Evolutionary conservation across 2,113 vertebrate genomes (phyloP).

Genomic region (Crotalus viridis): DNA sequence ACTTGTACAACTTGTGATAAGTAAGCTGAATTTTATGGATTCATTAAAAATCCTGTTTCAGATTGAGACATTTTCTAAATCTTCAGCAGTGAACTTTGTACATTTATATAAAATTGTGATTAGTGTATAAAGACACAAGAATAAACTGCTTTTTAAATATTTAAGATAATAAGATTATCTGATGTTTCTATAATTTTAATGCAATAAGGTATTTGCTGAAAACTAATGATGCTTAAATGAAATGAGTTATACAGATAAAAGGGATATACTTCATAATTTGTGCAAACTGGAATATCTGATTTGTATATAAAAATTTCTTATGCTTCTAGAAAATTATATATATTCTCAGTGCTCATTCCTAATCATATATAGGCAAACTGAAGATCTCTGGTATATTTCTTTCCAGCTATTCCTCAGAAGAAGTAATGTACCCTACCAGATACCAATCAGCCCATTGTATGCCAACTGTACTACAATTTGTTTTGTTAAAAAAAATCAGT

Average conservation of each 20-base stretch:
- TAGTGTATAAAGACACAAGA: not conserved
- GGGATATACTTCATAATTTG: not conserved
- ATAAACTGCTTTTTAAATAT: not conserved
- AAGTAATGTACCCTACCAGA: not conserved
- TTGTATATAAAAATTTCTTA: not conserved
- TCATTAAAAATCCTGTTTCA: not conserved
- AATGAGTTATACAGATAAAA: not conserved
- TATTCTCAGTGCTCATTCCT: not conserved
- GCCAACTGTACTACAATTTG: not conserved
- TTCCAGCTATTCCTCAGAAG: not conserved
- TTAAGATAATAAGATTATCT: not conserved
- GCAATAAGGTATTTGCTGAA: not conserved
- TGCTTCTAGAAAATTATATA: not conserved
- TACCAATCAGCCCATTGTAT: not conserved
- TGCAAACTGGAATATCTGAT: not conserved
- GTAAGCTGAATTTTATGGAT: not conserved
- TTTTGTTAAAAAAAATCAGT: not conserved
- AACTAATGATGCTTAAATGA: not conserved
- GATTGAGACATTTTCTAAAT: not conserved
- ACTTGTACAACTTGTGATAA: not conserved
- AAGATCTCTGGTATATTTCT: not conserved
- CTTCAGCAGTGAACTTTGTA: not conserved
- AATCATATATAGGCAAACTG: not conserved
- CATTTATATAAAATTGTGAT: not conserved
- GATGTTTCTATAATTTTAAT: not conserved